Evolutionary conservation across 2,888 invertebrate genomes (phyloP), one percentile per base, ranked within the genome.

Genomic region (Hyposoter didymator): DNA sequence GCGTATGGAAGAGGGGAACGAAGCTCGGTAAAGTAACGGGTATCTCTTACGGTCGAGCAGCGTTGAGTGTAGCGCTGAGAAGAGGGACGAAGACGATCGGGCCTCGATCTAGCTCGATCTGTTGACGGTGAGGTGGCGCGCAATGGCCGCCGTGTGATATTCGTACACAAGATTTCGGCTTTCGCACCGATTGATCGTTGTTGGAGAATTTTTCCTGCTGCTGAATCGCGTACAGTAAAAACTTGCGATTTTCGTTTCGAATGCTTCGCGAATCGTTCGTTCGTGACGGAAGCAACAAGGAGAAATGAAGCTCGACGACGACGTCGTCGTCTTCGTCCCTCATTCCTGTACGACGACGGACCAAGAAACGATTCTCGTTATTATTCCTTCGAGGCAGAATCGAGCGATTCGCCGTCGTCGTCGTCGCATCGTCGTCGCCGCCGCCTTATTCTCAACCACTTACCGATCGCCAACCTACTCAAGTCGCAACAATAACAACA

Each of bases 101-200:
- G 55, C 28, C 76, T 32, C 66, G 52, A 52, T 74, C 70, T 73
- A 52, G 43, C 66, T 59, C 72, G 28, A 67, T 67, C 74, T 84
- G 81, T 43, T 22, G 67, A 43, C 43, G 28, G 59, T 59, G 59
- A 59, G 55, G 55, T 55, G 70, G 87, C 88, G 86, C 89, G 89
- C 90, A 91, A 92, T 92, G 92, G 92, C 92, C 88, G 92, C 91
- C 90, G 90, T 90, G 90, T 90, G 90, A 91, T 88, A 28, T 28
- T 89, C 86, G 89, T 89, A 78, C 84, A 82, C 76, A 80, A 83
- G 82, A 35, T 39, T 73, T 49, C 55, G 55, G 22, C 12, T 59
- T 59, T 59, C 3, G 14, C 28, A 59, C 5, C 5, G 5, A 28
- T 59, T 59, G 28, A 59, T 59, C 0, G 14, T 55, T 28, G 59